Conservation (phyloP, 2,888 invertebrate species). For the Entomobrya multifasciata region DNA sequence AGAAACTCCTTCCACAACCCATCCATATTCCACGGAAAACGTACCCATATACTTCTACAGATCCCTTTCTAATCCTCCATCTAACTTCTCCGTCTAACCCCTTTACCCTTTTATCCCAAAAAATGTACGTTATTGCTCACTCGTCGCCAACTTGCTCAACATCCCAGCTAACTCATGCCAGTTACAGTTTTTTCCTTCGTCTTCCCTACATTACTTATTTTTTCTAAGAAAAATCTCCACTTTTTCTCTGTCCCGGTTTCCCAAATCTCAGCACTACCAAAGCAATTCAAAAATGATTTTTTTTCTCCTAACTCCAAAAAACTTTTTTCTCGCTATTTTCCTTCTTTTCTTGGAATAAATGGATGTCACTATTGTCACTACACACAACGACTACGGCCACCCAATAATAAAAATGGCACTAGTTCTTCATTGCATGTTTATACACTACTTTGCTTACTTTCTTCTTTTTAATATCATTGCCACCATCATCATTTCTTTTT, state of each 20-base stretch:
- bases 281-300: constrained; percentile 25
- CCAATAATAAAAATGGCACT: constrained; percentile 48
- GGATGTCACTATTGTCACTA: neutral
- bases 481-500: constrained; percentile 42
- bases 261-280: constrained; percentile 32
- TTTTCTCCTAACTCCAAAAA: constrained; percentile 19
- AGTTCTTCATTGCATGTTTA: constrained; percentile 26
- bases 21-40: constrained; percentile 16
- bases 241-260: constrained; percentile 42
- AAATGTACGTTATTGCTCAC: constrained; percentile 69
- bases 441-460: constrained; percentile 39
- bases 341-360: constrained; percentile 15
- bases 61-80: constrained; percentile 76
- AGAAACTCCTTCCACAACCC: neutral
- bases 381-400: neutral
- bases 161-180: constrained; percentile 26
- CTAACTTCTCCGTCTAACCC: constrained; percentile 70
- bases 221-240: neutral
- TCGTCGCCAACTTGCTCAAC: constrained; percentile 52
- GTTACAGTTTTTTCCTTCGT: constrained; percentile 14
- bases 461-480: constrained; percentile 18
- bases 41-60: neutral
- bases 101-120: constrained; percentile 77
- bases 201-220: constrained; percentile 9
- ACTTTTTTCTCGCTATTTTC: constrained; percentile 45